phyloP scores from a whole-genome alignment of 2,797 vertebrate species.

The Danio jaintianensis region DNA sequence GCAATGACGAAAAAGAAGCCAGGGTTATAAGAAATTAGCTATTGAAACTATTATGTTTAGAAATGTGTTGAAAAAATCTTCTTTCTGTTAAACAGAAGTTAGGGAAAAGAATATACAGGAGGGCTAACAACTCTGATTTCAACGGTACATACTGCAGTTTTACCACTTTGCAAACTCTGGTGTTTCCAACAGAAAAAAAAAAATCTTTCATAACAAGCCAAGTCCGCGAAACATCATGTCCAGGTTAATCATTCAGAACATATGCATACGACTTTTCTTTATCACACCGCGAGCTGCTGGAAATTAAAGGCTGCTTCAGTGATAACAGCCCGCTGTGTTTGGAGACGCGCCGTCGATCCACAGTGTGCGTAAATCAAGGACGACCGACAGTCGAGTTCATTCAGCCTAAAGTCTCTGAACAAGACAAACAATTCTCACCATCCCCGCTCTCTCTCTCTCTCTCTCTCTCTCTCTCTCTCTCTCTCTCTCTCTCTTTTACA shows the following conservation, averaged over 20 bases:
- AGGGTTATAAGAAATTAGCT: not conserved
- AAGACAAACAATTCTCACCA: conserved; percentile 32
- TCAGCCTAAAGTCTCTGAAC: conserved; percentile 34
- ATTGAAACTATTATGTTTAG: too few relatives aligned
- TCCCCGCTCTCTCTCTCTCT: conserved; percentile 27
- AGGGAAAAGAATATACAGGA: too few relatives aligned
- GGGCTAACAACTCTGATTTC: too few relatives aligned
- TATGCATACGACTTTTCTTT: conserved; percentile 31
- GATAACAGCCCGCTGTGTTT: conserved; percentile 45
- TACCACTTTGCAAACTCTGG: not conserved
- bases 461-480: conserved; percentile 6
- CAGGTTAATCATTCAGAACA: conserved; percentile 39
- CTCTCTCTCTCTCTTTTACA: not conserved
- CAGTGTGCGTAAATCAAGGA: conserved; percentile 28
- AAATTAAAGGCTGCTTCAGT: conserved; percentile 36
- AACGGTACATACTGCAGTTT: too few relatives aligned
- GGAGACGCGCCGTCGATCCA: conserved; percentile 24
- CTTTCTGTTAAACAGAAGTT: too few relatives aligned
- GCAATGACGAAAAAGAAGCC: conserved; percentile 20
- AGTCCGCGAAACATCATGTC: conserved; percentile 7
- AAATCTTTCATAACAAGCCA: not conserved
- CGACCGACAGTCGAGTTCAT: conserved; percentile 20
- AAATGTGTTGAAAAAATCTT: too few relatives aligned
- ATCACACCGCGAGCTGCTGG: conserved; percentile 32
- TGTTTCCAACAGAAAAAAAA: not conserved